A percentile compares a stretch with the other conserved stretches of the same genome.
Conservation (phyloP, 1,140 invertebrate species). For the Zaprionus capensis region DNA sequence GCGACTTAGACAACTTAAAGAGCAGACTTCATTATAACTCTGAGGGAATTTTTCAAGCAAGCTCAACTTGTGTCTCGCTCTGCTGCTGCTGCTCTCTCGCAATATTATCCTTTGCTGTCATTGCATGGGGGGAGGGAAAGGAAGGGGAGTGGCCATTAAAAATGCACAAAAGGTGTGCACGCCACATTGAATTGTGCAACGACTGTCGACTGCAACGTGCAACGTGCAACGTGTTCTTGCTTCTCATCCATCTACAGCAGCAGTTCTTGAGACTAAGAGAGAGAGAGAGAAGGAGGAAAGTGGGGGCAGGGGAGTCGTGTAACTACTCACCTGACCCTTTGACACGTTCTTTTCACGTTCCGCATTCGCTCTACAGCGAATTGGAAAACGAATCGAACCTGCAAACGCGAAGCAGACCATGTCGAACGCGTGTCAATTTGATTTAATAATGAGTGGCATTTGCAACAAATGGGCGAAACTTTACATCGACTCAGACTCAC, state of each 20-base stretch:
- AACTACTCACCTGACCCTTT: slow-evolving; percentile 6
- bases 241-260: not conserved
- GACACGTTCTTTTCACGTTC: slow-evolving; percentile 23
- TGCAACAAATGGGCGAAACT: slow-evolving; percentile 25
- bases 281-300: too few species aligned
- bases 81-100: not conserved
- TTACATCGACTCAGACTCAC: not conserved
- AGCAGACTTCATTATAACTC: too few species aligned
- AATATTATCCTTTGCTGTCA: slow-evolving; percentile 10
- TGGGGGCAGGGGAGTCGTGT: not conserved
- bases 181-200: slow-evolving; percentile 27
- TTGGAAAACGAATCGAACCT: slow-evolving; percentile 35
- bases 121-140: not conserved
- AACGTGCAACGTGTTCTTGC: slow-evolving; percentile 16
- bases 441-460: slow-evolving; percentile 74
- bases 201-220: slow-evolving; percentile 18
- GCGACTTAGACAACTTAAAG: too few species aligned
- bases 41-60: not conserved
- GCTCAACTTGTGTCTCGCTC: not conserved
- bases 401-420: slow-evolving; percentile 14
- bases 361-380: slow-evolving; percentile 35
- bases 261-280: not conserved
- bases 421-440: slow-evolving; percentile 64
- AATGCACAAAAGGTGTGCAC: slow-evolving; percentile 39
- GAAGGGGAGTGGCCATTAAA: slow-evolving; percentile 19